Evolutionary conservation across 2,113 vertebrate genomes (phyloP).

Genomic region (Cyanoramphus novaezelandiae): DNA sequence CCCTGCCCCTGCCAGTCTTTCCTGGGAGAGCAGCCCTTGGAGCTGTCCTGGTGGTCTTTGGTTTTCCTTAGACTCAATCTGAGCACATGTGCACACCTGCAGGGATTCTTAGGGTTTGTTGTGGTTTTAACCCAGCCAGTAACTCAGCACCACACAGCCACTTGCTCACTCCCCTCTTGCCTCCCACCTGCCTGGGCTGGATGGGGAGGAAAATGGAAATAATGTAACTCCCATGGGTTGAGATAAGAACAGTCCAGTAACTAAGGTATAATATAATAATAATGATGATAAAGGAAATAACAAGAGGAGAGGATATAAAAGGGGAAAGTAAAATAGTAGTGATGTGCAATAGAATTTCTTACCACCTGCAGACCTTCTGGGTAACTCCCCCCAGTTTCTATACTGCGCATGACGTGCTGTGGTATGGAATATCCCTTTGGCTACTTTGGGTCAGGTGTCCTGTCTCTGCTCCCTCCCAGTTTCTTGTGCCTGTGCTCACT

Average conservation of each 20-base stretch:
- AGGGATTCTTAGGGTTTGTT: neutral
- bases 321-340: neutral
- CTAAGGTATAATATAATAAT: neutral
- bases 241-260: neutral
- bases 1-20: neutral
- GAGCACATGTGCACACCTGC: fast-evolving
- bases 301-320: neutral
- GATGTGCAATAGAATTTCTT: neutral
- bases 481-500: neutral
- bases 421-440: neutral
- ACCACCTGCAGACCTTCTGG: neutral
- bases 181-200: neutral
- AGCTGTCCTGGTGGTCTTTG: neutral
- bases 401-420: neutral
- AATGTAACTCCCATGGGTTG: neutral
- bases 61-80: neutral
- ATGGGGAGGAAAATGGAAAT: neutral
- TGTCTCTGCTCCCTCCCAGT: neutral
- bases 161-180: neutral
- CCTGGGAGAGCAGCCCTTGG: neutral
- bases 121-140: neutral
- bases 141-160: neutral
- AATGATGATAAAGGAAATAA: neutral
- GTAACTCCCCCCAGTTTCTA: neutral
- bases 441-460: neutral